phyloP scores from a whole-genome alignment of 2,113 vertebrate species.

The Carlito syrichta region DNA sequence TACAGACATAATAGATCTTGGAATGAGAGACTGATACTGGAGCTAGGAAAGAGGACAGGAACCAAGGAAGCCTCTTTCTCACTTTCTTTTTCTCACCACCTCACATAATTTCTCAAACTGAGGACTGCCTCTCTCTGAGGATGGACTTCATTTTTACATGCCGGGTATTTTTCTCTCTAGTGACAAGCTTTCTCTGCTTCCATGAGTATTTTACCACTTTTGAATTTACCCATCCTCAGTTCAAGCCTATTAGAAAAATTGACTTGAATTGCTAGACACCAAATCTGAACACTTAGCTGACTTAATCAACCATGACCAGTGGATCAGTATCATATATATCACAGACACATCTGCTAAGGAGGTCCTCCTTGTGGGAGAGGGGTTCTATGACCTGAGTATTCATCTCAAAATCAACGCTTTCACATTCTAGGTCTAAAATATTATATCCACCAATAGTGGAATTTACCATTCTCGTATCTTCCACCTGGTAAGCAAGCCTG shows the following conservation, averaged over 20 bases:
- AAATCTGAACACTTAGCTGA: not conserved
- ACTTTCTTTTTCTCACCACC: not conserved
- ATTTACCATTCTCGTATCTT: not conserved
- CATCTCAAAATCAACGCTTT: not conserved
- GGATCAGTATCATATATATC: not conserved
- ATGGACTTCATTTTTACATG: not conserved
- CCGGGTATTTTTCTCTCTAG: not conserved
- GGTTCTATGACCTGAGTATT: not conserved
- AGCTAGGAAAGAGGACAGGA: not conserved
- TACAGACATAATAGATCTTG: not conserved
- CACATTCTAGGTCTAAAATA: not conserved
- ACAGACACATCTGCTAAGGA: not conserved
- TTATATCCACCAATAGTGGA: not conserved
- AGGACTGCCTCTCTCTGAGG: not conserved
- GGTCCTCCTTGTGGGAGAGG: not conserved
- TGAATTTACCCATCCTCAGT: not conserved
- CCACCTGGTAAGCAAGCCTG: too few relatives aligned
- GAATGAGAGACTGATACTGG: not conserved
- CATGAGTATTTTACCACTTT: not conserved
- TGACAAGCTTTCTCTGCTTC: not conserved
- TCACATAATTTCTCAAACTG: rapidly evolving
- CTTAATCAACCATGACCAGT: not conserved
- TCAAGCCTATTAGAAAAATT: not conserved
- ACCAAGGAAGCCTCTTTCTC: not conserved
- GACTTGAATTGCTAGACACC: not conserved